These are phyloP conservation scores for Octodon degus DNA, from an alignment of 2,113 vertebrate species.

Conservation along the genomic window DNA sequence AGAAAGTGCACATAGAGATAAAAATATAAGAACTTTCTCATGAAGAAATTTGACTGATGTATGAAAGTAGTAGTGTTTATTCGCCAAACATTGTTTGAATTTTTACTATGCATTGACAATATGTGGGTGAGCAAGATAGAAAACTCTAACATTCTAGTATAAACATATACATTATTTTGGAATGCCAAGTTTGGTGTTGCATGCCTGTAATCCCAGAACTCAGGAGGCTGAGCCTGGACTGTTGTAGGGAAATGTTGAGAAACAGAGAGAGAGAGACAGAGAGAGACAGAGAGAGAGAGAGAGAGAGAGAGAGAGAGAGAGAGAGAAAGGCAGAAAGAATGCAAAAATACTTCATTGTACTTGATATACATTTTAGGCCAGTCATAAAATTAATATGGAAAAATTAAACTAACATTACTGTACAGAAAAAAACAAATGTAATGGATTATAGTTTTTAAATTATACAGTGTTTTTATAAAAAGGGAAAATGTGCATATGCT, in stretches of 20 bases:
- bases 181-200: not conserved
- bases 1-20: constrained; percentile 7
- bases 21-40: not conserved
- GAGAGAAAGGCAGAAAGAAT: not conserved
- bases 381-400: constrained; percentile 37
- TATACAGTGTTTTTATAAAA: not conserved
- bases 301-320: too few species aligned
- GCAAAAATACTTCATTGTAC: not conserved
- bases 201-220: not conserved
- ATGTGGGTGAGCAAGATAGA: not conserved
- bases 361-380: constrained; percentile 5
- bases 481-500: not conserved
- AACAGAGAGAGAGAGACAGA: not conserved
- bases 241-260: not conserved
- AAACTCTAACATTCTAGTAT: not conserved
- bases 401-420: not conserved
- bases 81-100: not conserved
- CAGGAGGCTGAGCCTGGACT: not conserved
- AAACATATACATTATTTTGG: not conserved
- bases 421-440: not conserved
- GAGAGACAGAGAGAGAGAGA: not conserved
- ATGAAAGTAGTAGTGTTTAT: constrained; percentile 4
- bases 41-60: constrained; percentile 24
- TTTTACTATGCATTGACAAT: not conserved
- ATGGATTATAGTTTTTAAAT: not conserved